phyloP scores from a whole-genome alignment of 2,888 invertebrate genomes.

The Lasius fuliginosus region DNA sequence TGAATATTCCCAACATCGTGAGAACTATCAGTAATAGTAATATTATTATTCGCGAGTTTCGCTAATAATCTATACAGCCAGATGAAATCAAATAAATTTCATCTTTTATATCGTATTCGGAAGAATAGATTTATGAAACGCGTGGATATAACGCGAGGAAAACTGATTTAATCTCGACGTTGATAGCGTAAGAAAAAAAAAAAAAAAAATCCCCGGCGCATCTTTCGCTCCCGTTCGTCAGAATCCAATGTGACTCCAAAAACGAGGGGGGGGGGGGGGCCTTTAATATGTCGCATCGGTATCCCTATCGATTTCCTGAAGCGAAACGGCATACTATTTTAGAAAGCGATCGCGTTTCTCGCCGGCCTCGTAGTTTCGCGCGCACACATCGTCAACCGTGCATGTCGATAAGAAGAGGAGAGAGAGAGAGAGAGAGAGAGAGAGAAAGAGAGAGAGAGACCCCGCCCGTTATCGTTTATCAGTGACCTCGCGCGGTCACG shows the following conservation, averaged over 20 bases:
- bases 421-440: slow-evolving; percentile 1
- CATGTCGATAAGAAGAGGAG: slow-evolving; percentile 47
- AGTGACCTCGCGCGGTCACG: slow-evolving; percentile 78
- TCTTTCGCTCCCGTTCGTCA: background rate
- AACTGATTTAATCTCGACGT: background rate
- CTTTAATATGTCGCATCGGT: slow-evolving; percentile 23
- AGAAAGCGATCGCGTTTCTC: slow-evolving; percentile 68
- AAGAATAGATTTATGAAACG: background rate
- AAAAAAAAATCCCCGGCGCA: too few relatives aligned
- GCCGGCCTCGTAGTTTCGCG: slow-evolving; percentile 60
- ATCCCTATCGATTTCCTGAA: slow-evolving; percentile 40
- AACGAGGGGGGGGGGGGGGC: background rate
- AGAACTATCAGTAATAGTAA: background rate
- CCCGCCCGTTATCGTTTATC: slow-evolving; percentile 76
- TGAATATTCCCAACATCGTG: background rate
- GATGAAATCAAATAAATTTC: background rate
- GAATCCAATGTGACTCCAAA: background rate
- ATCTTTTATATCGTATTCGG: background rate
- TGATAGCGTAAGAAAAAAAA: background rate
- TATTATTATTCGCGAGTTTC: background rate
- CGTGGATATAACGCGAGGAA: background rate
- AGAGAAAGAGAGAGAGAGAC: slow-evolving; percentile 44
- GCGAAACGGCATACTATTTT: slow-evolving; percentile 60
- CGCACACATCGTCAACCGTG: slow-evolving; percentile 49
- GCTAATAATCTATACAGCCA: background rate